Evolutionary conservation across 2,888 invertebrate genomes (phyloP).

Genomic region (Sesia apiformis): DNA sequence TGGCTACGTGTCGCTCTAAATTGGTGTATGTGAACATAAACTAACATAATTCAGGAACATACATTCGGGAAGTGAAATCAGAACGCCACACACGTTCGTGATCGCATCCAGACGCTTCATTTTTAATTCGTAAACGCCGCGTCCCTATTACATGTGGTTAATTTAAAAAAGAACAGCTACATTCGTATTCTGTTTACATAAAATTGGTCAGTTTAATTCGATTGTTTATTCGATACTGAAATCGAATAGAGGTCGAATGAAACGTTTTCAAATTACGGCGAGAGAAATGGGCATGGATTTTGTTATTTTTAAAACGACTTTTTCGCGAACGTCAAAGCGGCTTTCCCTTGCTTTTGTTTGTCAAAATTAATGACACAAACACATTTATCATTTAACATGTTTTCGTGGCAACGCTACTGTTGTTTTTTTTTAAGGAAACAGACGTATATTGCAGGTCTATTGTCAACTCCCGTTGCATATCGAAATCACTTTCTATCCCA

Average conservation of each 20-base stretch:
- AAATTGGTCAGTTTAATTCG: neutral
- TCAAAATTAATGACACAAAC: conserved; percentile 1
- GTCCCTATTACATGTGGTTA: no score
- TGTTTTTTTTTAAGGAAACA: conserved; percentile 5
- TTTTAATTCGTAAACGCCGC: no score
- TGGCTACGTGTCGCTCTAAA: no score
- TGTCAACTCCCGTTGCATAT: no score
- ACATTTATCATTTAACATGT: conserved; percentile 3
- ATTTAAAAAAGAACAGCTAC: no score
- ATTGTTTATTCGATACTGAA: neutral
- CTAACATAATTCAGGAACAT: no score
- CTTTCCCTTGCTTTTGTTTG: neutral
- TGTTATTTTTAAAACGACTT: neutral
- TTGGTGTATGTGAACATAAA: no score
- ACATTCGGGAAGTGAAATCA: no score
- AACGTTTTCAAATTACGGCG: neutral
- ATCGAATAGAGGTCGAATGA: neutral
- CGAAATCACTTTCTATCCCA: no score
- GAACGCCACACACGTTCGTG: no score
- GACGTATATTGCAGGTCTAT: no score
- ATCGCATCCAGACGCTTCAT: no score
- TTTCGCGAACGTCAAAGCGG: neutral
- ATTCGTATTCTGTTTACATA: neutral
- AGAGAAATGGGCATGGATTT: neutral
- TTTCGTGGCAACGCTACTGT: conserved; percentile 2